Conservation (phyloP, 1,140 invertebrate genomes). For the Drosophila lini region DNA sequence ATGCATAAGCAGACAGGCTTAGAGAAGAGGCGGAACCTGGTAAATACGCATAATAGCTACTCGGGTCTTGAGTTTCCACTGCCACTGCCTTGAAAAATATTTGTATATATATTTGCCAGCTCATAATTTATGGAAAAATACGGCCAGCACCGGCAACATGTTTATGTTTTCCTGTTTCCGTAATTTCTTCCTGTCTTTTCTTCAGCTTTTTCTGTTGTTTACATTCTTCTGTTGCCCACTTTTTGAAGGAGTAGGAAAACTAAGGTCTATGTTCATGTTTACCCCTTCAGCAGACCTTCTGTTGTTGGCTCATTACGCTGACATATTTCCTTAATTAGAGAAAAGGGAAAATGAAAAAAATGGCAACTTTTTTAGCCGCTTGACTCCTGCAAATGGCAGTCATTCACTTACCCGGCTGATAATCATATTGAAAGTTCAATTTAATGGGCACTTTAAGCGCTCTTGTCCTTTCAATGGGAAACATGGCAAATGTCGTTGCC, state of each 20-base stretch:
- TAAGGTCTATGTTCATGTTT: constrained; percentile 11
- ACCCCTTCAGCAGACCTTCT: background rate
- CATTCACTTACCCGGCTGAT: constrained; percentile 31
- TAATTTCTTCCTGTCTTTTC: constrained; percentile 73
- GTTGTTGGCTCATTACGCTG: constrained; percentile 54
- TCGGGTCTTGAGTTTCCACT: constrained; percentile 31
- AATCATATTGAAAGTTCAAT: constrained; percentile 29
- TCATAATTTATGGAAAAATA: constrained; percentile 80
- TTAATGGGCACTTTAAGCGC: constrained; percentile 43
- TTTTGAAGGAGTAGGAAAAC: constrained; percentile 23
- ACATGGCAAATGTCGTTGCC: constrained; percentile 48
- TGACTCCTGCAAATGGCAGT: constrained; percentile 33
- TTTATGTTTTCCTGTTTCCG: constrained; percentile 81
- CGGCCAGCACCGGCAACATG: constrained; percentile 51
- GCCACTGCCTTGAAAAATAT: constrained; percentile 57
- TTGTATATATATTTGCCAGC: constrained; percentile 58
- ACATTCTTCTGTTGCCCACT: constrained; percentile 42
- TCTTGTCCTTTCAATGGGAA: constrained; percentile 46
- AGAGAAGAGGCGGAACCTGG: constrained; percentile 9
- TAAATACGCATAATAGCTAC: constrained; percentile 68
- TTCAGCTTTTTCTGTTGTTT: constrained; percentile 20
- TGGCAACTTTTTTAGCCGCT: constrained; percentile 2
- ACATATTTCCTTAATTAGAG: constrained; percentile 38
- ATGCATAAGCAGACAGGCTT: constrained; percentile 60
- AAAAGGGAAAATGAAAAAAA: constrained; percentile 2